A percentile compares a stretch with the other conserved stretches of the same genome.
Conservation (phyloP, 2,888 invertebrate genomes). For the Theristus sp. region DNA sequence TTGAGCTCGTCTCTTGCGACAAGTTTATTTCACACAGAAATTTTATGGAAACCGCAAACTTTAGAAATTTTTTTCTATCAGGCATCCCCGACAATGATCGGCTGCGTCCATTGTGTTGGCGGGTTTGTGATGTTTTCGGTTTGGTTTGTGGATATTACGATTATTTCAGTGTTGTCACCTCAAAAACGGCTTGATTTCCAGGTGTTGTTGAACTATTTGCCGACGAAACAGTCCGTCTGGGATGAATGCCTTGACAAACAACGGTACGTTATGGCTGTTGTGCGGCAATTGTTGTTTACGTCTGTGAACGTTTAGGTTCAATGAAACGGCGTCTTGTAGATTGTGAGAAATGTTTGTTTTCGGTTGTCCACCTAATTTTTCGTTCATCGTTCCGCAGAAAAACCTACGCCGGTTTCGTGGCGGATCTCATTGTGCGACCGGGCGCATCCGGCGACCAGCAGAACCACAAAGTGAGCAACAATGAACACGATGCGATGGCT, state of each 20-base stretch:
- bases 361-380: too few relatives aligned
- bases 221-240: conserved; percentile 17
- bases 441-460: too few relatives aligned
- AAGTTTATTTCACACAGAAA: not conserved
- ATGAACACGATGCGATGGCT: too few relatives aligned
- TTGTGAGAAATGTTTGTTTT: not conserved
- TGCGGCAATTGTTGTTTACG: not conserved
- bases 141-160: too few relatives aligned
- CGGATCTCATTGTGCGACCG: conserved; percentile 15
- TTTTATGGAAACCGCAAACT: not conserved
- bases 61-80: not conserved
- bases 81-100: conserved; percentile 3
- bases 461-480: too few relatives aligned
- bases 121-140: too few relatives aligned
- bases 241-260: conserved; percentile 9
- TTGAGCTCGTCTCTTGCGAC: too few relatives aligned
- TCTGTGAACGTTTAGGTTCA: not conserved
- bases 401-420: conserved; percentile 17
- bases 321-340: not conserved
- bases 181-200: not conserved
- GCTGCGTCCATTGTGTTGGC: conserved; percentile 21
- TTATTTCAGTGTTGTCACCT: not conserved
- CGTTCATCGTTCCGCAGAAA: not conserved
- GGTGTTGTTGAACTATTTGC: conserved; percentile 20
- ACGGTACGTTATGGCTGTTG: not conserved